phyloP scores from a whole-genome alignment of 2,888 invertebrate genomes.

The Thymelicus sylvestris region DNA sequence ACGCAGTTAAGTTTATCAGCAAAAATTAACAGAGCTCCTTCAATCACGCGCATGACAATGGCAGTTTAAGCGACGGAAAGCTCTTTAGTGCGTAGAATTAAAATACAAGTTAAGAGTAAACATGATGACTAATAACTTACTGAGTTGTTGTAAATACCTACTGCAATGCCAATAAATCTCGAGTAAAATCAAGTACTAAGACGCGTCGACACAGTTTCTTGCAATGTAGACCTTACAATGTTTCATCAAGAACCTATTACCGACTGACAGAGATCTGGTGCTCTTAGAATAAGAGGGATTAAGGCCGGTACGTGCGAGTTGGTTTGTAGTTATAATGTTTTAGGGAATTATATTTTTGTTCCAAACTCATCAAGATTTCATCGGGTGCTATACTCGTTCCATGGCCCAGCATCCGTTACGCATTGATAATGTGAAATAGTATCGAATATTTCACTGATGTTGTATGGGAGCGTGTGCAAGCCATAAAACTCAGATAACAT shows the following conservation, averaged over 20 bases:
- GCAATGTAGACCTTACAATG: conserved; percentile 7
- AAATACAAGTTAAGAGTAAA: conserved; percentile 48
- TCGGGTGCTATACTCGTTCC: conserved; percentile 45
- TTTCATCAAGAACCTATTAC: neutral
- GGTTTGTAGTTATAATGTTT: conserved; percentile 9
- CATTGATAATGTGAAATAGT: conserved; percentile 67
- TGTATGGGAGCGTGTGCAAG: conserved; percentile 57
- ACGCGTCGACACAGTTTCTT: conserved; percentile 36
- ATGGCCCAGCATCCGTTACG: conserved; percentile 63
- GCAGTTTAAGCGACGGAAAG: conserved; percentile 52
- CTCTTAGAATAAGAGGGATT: conserved; percentile 6
- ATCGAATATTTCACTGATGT: conserved; percentile 51
- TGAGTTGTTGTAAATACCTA: conserved; percentile 50
- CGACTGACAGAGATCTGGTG: neutral
- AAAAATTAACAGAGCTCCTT: conserved; percentile 61
- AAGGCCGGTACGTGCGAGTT: conserved; percentile 14
- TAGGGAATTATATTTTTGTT: conserved; percentile 2
- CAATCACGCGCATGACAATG: conserved; percentile 52
- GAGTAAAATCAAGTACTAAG: conserved; percentile 50
- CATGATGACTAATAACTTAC: conserved; percentile 52
- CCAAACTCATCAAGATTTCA: conserved; percentile 11
- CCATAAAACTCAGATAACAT: conserved; percentile 73
- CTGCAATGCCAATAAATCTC: conserved; percentile 53
- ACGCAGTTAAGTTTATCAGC: conserved; percentile 58
- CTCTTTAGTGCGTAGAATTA: conserved; percentile 39